Base-by-base conservation (phyloP, 2,888 invertebrate species). In the Epinotia demarniana region DNA sequence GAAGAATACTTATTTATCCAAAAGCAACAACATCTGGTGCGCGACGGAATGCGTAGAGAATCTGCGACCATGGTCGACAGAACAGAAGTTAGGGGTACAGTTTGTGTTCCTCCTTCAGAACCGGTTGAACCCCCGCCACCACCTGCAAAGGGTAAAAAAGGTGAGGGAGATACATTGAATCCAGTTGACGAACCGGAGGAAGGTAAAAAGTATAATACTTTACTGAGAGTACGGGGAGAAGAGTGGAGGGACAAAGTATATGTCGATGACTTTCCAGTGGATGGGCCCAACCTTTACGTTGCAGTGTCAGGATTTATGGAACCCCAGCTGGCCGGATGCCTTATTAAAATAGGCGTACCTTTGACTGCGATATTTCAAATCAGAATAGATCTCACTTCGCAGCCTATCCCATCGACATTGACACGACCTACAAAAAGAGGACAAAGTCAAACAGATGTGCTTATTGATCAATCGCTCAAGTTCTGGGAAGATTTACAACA, bases 231-330 rank as follows among this genome's bases (percentile, higher is more conserved):
- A 1, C 88, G 95, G 61, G 94, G 94, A 13, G 95, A 95, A 83
- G 95, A 95, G 82, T 95, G 95, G 95, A 89, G 93, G 80, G 94
- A 95, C 80, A 92, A 90, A 81, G 87, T 91, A 1, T 95, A 94
- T 79, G 88, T 95, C 3, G 94, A 95, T 73, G 95, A 95, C 78
- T 94, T 89, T 77, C 95, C 95, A 0, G 78, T 81, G 16, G 91
- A 94, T 76, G 95, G 95, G 1, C 95, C 95, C 0, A 91, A 95
- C 78, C 81, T 95, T 18, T 95, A 95, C 78, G 86, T 95, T 11
- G 92, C 94, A 46, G 80, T 95, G 0, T 94, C 94, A 1, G 95
- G 95, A 0, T 95, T 95, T 83, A 83, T 86, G 49, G 91, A 93
- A 63, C 89, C 92, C 0, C 77, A 81, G 69, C 83, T 93, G 55